Percentiles rank a stretch among this genome's conserved stretches.
These are phyloP conservation scores for Thamnaconus septentrionalis DNA, from an alignment of 2,113 vertebrate genomes.

Conservation along the genomic window DNA sequence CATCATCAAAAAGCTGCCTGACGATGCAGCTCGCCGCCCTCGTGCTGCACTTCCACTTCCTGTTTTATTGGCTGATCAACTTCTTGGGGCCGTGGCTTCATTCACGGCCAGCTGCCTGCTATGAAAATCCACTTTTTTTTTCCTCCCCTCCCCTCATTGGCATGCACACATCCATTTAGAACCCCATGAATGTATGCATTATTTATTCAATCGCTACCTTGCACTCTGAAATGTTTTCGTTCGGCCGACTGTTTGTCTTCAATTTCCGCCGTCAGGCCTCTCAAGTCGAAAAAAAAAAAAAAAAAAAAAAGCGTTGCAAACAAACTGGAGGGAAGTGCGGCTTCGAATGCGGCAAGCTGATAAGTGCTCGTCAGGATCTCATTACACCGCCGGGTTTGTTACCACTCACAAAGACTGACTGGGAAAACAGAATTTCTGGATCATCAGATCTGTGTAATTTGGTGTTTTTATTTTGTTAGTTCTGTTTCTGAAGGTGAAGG, in stretches of 20 bases:
- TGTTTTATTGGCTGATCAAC: too few species aligned
- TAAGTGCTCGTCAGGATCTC: slow-evolving; percentile 16
- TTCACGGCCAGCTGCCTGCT: too few species aligned
- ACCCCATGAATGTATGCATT: background rate
- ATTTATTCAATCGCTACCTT: background rate
- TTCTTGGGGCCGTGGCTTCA: too few species aligned
- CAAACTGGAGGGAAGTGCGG: slow-evolving; percentile 11
- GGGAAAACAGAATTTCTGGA: slow-evolving; percentile 5
- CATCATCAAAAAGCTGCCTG: too few species aligned
- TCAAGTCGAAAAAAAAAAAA: slow-evolving; percentile 13
- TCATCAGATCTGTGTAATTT: slow-evolving; percentile 19
- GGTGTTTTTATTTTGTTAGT: background rate
- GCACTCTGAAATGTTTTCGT: background rate
- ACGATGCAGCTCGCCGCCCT: too few species aligned
- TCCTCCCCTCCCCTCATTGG: background rate
- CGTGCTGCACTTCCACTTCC: too few species aligned
- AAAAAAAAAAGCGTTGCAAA: slow-evolving; percentile 19
- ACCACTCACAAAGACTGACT: background rate
- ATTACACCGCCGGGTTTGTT: slow-evolving; percentile 6
- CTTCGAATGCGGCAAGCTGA: background rate
- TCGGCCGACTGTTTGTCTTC: slow-evolving; percentile 16
- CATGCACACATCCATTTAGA: background rate
- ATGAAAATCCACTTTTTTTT: too few species aligned
- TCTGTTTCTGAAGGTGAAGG: too few species aligned
- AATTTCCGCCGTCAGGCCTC: slow-evolving; percentile 15